Evolutionary conservation across 2,888 invertebrate genomes (phyloP).

Genomic region (Schizotus pectinicornis): DNA sequence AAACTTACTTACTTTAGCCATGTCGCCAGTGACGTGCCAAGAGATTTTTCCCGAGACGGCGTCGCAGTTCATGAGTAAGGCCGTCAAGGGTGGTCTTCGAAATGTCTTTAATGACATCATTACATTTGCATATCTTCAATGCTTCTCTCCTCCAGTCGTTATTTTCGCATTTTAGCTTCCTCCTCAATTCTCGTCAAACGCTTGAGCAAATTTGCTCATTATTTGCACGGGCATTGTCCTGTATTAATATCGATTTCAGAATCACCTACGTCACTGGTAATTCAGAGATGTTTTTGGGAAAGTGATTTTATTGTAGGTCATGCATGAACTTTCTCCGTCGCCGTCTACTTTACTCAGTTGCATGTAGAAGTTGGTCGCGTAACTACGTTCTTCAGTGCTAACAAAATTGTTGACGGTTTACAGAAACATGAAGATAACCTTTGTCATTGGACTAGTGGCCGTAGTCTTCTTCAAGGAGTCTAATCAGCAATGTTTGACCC

Average conservation of each 20-base stretch:
- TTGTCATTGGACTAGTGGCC: conserved; percentile 45
- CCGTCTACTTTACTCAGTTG: conserved; percentile 4
- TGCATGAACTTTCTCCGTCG: conserved; percentile 41
- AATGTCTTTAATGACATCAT: too few relatives aligned
- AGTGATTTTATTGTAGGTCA: conserved; percentile 49
- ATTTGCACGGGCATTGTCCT: neutral
- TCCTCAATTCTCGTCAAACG: too few relatives aligned
- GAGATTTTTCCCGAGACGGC: too few relatives aligned
- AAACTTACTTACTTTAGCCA: too few relatives aligned
- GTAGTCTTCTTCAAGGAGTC: conserved; percentile 26
- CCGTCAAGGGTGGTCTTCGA: too few relatives aligned
- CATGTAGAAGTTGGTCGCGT: neutral
- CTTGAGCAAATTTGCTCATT: neutral
- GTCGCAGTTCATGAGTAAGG: too few relatives aligned
- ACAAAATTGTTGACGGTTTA: conserved; percentile 6
- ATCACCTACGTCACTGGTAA: conserved; percentile 23
- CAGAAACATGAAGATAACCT: conserved; percentile 58
- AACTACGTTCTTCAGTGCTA: neutral
- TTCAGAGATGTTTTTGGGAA: conserved; percentile 40
- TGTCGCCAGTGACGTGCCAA: too few relatives aligned
- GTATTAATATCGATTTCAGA: neutral
- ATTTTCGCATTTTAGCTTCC: too few relatives aligned
- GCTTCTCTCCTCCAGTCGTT: too few relatives aligned
- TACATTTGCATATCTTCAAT: too few relatives aligned
- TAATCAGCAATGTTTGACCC: conserved; percentile 60